phyloP scores from a whole-genome alignment of 2,113 vertebrate species.

The Gopherus evgoodei region DNA sequence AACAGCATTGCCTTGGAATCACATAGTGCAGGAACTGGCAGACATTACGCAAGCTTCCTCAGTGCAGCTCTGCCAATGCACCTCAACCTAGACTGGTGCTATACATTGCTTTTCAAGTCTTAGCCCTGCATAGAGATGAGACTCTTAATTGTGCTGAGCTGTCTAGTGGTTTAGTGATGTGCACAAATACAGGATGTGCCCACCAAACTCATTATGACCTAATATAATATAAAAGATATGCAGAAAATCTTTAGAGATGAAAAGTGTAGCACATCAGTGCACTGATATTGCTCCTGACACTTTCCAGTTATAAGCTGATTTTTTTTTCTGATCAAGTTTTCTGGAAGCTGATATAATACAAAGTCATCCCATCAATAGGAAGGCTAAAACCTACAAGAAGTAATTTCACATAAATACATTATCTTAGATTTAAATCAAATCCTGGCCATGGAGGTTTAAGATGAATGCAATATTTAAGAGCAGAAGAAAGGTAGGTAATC shows the following conservation, averaged over 20 bases:
- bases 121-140: background rate
- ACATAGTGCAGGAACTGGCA: background rate
- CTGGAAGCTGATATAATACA: background rate
- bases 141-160: background rate
- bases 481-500: constrained; percentile 27
- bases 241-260: background rate
- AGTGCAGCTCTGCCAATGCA: background rate
- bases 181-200: background rate
- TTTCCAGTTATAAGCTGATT: background rate
- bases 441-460: background rate
- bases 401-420: background rate
- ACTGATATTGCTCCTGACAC: background rate
- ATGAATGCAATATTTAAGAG: constrained; percentile 42
- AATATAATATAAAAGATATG: background rate
- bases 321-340: background rate
- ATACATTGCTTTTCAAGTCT: background rate
- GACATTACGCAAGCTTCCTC: background rate
- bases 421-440: constrained; percentile 34
- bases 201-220: background rate
- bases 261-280: background rate
- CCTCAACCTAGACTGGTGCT: background rate
- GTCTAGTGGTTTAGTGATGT: background rate
- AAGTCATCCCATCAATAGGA: constrained; percentile 3
- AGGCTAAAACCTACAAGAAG: constrained; percentile 10
- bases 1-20: background rate